phyloP scores from a whole-genome alignment of 2,797 vertebrate genomes.

The Spinus pinus region DNA sequence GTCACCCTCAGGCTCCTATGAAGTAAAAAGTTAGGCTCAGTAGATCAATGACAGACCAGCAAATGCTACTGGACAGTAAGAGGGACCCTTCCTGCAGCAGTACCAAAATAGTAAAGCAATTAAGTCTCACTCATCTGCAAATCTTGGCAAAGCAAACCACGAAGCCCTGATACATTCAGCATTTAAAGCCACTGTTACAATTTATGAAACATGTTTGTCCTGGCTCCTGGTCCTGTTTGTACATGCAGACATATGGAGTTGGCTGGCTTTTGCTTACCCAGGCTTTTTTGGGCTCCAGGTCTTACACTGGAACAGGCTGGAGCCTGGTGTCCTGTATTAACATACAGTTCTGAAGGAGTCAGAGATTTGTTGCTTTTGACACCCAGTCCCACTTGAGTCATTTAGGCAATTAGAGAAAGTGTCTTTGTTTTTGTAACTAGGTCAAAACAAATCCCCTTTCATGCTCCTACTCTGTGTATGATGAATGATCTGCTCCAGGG shows the following conservation, averaged over 20 bases:
- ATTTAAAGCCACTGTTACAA: not conserved
- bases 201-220: slow-evolving; percentile 29
- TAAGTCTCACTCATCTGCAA: not conserved
- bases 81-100: not conserved
- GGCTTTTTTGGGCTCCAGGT: not conserved
- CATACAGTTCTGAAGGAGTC: not conserved
- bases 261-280: not conserved
- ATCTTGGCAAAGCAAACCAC: not conserved
- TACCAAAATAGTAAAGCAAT: not conserved
- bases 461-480: not conserved
- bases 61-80: not conserved
- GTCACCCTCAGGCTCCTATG: not conserved
- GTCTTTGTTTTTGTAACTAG: slow-evolving; percentile 45
- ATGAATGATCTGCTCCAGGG: slow-evolving; percentile 24
- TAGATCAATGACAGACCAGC: not conserved
- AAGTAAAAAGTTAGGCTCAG: not conserved
- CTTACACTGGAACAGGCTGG: not conserved
- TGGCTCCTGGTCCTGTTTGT: not conserved
- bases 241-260: not conserved
- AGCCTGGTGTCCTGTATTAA: not conserved
- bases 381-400: slow-evolving; percentile 15
- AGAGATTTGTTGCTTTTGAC: slow-evolving; percentile 27
- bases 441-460: slow-evolving; percentile 46
- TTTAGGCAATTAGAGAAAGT: slow-evolving; percentile 30
- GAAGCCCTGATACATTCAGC: not conserved